phyloP scores from a whole-genome alignment of 2,797 vertebrate species.

The Sebastes oblongus region DNA sequence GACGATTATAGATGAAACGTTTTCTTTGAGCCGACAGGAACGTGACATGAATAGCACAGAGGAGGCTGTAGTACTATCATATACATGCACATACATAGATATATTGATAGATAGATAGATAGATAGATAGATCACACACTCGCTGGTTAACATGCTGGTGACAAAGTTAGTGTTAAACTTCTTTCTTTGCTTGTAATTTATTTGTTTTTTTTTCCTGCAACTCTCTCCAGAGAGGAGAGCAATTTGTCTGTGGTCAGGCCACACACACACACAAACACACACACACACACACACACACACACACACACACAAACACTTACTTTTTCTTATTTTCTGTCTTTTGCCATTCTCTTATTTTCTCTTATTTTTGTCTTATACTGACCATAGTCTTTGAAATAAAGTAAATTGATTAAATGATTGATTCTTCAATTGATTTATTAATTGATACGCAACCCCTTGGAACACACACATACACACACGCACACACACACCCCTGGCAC shows the following conservation, averaged over 20 bases:
- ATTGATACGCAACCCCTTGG: neutral
- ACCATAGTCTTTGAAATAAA: neutral
- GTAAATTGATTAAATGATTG: neutral
- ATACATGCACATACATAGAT: neutral
- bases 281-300: neutral
- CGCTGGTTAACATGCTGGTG: too few relatives aligned
- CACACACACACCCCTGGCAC: slow-evolving; percentile 43
- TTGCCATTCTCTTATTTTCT: too few relatives aligned
- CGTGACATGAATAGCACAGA: slow-evolving; percentile 54
- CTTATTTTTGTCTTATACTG: too few relatives aligned
- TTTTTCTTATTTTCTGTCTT: too few relatives aligned
- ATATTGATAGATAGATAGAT: neutral
- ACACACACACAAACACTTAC: neutral
- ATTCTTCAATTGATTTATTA: neutral
- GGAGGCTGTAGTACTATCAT: slow-evolving; percentile 18
- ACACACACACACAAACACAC: neutral
- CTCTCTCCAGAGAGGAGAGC: slow-evolving; percentile 2
- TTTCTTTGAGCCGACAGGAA: slow-evolving; percentile 59
- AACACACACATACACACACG: neutral
- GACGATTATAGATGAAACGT: slow-evolving; percentile 65
- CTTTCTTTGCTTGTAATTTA: neutral
- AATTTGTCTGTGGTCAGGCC: slow-evolving; percentile 21
- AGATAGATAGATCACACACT: neutral
- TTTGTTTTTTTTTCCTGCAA: neutral
- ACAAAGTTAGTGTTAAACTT: slow-evolving; percentile 7